A percentile compares a stretch with the other conserved stretches of the same genome.
Conservation (phyloP, 2,113 vertebrate species). For the Pelmatolapia mariae region DNA sequence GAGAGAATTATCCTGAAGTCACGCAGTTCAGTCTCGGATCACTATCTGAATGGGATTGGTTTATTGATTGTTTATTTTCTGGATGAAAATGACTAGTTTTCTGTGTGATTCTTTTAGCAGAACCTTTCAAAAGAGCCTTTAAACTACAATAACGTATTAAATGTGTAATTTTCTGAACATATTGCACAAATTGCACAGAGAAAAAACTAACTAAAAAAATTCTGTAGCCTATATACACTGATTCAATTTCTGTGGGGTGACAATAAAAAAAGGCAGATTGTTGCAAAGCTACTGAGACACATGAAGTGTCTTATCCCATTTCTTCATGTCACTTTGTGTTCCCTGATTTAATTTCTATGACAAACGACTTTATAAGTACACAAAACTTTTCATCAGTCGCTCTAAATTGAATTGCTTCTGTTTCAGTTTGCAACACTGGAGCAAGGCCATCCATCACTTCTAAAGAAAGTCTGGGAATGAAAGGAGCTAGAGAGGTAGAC, state of each 20-base stretch:
- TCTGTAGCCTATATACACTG: not conserved
- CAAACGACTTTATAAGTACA: not conserved
- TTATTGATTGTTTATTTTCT: not conserved
- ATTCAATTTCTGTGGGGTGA: not conserved
- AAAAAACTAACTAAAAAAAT: not conserved
- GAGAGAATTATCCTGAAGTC: not conserved
- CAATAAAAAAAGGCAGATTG: not conserved
- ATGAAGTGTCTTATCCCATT: not conserved
- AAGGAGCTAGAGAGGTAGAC: not conserved
- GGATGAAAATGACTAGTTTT: rapidly evolving
- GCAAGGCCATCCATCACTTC: constrained; percentile 13
- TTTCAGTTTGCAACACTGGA: not conserved
- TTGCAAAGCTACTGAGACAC: not conserved
- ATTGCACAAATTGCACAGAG: not conserved
- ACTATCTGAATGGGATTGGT: not conserved
- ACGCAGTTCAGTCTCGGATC: rapidly evolving
- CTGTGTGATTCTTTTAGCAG: not conserved
- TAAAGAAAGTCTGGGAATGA: not conserved
- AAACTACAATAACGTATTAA: not conserved
- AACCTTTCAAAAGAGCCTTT: not conserved
- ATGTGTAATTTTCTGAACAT: not conserved
- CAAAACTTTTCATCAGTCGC: not conserved
- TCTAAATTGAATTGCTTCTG: not conserved
- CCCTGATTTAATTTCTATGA: not conserved
- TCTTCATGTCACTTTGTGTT: not conserved